Evolutionary conservation across 2,113 vertebrate genomes (phyloP), one percentile per base, ranked within the genome.

Genomic region (Pithys albifrons): DNA sequence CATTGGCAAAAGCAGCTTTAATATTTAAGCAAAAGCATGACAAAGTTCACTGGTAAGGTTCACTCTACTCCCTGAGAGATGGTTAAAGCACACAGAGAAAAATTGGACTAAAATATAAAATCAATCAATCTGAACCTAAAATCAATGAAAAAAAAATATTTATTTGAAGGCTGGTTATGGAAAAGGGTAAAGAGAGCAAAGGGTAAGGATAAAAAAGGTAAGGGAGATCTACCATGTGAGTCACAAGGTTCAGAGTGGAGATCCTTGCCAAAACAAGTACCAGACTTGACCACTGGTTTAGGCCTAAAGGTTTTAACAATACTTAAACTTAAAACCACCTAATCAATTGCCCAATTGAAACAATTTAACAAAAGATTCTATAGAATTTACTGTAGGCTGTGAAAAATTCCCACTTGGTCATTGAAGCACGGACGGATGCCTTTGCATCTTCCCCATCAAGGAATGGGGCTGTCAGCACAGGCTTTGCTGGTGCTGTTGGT

Each of bases 361-460:
- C 10, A 39, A 3, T 20, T 66, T 28, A 67, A n/a, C 5, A 25
- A 37, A 81, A 52, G 28, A 52, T 24, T 33, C 4, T 29, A n/a
- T 15, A n/a, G 8, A n/a, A 54, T 67, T 59, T 67, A 59, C 33
- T 17, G 19, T 1, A 46, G 12, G 45, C 19, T 28, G 22, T 19
- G 31, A 51, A 66, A 73, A 88, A 45, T 14, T 81, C 19, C 18
- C 22, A 43, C 4, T 66, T 66, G 13, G 13, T 74, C 27, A 51
- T 18, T 28, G 22, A 58, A 33, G 31, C 33, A 23, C 4, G 33
- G 25, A 51, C 0, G 1, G 18, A 39, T 39, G 33, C 52, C 52
- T 81, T 33, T 15, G 8, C 61, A 66, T 33, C 35, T 23, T 45
- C 23, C 4, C 27, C 27, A 28, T 33, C 0, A 0, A 67, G 23